A percentile compares a stretch with the other conserved stretches of the same genome.
Evolutionary conservation across 2,113 vertebrate species (phyloP).

Genomic region (Rhabdornis inornatus): DNA sequence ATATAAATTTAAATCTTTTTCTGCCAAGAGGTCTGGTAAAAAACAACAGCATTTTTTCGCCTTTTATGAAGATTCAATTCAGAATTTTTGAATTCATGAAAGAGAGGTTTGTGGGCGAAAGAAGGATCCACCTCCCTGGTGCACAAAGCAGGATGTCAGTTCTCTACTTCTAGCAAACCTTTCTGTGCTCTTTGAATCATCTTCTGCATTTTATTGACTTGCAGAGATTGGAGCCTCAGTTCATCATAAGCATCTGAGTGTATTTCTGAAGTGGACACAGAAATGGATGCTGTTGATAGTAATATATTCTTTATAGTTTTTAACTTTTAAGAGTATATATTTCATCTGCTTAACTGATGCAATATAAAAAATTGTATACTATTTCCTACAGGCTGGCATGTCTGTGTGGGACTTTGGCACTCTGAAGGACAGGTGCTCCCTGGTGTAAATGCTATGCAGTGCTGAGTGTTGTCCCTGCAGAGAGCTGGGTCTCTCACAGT

Average conservation of each 20-base stretch:
- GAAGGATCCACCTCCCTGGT: background rate
- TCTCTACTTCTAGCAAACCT: background rate
- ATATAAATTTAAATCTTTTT: background rate
- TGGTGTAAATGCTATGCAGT: background rate
- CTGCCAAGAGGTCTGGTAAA: background rate
- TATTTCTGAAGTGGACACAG: background rate
- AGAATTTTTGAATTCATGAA: background rate
- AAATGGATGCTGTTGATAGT: background rate
- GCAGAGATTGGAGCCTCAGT: background rate
- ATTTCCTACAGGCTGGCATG: background rate
- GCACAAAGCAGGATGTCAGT: background rate
- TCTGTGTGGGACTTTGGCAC: background rate
- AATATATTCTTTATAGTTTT: accelerated
- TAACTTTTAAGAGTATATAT: background rate
- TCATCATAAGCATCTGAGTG: background rate
- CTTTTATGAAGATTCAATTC: background rate
- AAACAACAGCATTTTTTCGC: background rate
- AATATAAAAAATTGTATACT: accelerated
- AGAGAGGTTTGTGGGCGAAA: background rate
- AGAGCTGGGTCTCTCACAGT: accelerated
- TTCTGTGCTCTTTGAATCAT: background rate
- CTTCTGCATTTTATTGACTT: background rate
- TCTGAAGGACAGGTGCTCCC: background rate
- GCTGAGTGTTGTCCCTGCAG: background rate
- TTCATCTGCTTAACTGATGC: background rate